Percentiles rank a stretch among this genome's conserved stretches.
Evolutionary conservation across 2,888 invertebrate species (phyloP).

Genomic region (Cacoxenus indagator): DNA sequence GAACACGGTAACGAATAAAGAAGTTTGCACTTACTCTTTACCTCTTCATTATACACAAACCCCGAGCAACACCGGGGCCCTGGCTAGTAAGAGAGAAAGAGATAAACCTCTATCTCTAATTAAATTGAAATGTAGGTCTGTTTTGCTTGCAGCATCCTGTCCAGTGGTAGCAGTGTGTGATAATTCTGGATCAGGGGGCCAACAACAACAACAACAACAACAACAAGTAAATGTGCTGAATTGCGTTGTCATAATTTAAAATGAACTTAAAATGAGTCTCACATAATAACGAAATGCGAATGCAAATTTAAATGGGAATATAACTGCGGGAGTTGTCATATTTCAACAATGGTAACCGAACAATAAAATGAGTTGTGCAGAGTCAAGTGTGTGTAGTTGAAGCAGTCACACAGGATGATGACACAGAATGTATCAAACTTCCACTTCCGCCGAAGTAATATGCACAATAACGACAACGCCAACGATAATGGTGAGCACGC

Average conservation of each 20-base stretch:
- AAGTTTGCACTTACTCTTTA: too few relatives aligned
- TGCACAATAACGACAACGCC: constrained; percentile 20
- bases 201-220: not conserved
- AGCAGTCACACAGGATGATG: constrained; percentile 22
- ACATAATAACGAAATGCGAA: constrained; percentile 4
- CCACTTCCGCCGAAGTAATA: constrained; percentile 46
- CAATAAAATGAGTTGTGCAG: not conserved
- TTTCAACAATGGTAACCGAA: not conserved
- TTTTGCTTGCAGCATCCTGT: not conserved
- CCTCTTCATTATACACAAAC: too few relatives aligned
- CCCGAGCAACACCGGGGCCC: too few relatives aligned
- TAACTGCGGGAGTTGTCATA: not conserved
- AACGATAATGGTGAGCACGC: not conserved
- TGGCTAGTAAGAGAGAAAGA: too few relatives aligned
- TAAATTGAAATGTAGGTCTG: not conserved
- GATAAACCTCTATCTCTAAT: not conserved
- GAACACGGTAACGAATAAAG: too few relatives aligned
- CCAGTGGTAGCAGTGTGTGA: too few relatives aligned
- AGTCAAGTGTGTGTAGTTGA: not conserved
- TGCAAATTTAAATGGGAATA: not conserved
- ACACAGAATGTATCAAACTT: constrained; percentile 54
- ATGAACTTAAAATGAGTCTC: constrained; percentile 14
- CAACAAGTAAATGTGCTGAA: not conserved
- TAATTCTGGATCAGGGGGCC: not conserved
- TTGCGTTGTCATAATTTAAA: constrained; percentile 21